Percentiles rank a stretch among this genome's conserved stretches.
Conservation (phyloP, 2,888 invertebrate genomes). For the Pocota personata region DNA sequence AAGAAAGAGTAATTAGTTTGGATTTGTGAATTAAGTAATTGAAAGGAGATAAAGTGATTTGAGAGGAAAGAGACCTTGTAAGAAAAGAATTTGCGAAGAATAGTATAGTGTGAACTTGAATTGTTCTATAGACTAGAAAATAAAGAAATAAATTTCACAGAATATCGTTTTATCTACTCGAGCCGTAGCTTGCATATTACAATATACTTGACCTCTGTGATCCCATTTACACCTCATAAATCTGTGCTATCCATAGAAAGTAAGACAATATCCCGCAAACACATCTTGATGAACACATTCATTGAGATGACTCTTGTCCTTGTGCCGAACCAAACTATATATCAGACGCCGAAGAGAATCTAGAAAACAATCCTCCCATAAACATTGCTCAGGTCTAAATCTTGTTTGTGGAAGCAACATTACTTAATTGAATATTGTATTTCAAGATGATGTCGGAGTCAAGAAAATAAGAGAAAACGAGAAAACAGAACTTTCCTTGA, state of each 20-base stretch:
- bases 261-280: background rate
- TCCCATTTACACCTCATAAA: no score
- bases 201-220: no score
- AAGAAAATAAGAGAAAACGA: background rate
- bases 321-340: background rate
- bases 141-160: no score
- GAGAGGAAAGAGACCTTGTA: no score
- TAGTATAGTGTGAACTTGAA: no score
- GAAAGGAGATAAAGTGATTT: no score
- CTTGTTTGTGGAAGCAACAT: slow-evolving; percentile 7
- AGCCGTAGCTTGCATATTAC: no score
- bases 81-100: no score
- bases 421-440: slow-evolving; percentile 42
- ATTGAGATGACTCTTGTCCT: background rate
- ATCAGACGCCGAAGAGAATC: background rate
- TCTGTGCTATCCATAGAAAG: background rate
- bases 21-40: no score
- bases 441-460: slow-evolving; percentile 15
- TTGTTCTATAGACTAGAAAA: no score
- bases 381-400: background rate
- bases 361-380: background rate
- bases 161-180: no score
- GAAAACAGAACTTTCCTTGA: background rate
- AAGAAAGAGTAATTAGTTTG: no score
- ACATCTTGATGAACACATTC: background rate